phyloP scores from a whole-genome alignment of 2,888 invertebrate species.

The Lochmaea capreae region DNA sequence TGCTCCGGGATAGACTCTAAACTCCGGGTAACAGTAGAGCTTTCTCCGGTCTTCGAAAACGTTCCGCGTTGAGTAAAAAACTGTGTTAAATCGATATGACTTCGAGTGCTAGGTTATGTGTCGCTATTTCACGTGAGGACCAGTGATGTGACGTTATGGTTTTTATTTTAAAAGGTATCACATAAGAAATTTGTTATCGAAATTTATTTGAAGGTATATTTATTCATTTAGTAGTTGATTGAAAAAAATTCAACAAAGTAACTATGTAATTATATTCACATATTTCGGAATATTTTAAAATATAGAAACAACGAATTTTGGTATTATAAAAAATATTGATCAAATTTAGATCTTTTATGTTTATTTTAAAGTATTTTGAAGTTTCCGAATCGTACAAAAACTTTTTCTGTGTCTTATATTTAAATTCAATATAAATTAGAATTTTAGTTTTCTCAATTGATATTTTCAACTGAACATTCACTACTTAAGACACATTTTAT shows the following conservation, averaged over 20 bases:
- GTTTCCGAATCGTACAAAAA: no score
- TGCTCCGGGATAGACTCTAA: conserved; percentile 55
- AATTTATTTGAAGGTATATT: not conserved
- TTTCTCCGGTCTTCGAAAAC: conserved; percentile 61
- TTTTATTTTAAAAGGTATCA: conserved; percentile 29
- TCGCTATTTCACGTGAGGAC: conserved; percentile 49
- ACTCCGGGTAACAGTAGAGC: conserved; percentile 61
- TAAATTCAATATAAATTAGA: no score
- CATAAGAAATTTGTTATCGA: conserved; percentile 26
- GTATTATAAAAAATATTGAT: no score
- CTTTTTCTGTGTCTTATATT: no score
- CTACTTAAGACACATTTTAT: no score
- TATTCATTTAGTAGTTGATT: not conserved
- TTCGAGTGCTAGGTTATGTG: conserved; percentile 57
- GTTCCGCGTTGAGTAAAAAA: conserved; percentile 46
- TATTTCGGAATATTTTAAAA: not conserved
- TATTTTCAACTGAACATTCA: no score
- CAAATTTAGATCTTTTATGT: no score
- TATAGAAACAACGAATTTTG: no score
- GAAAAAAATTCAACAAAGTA: not conserved
- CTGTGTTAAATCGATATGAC: conserved; percentile 57
- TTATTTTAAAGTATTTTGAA: no score
- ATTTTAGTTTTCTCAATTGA: no score
- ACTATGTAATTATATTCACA: not conserved
- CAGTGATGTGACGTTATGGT: conserved; percentile 31